Base-by-base conservation (phyloP, 2,797 vertebrate species). In the Lepidocolaptes lacrymiger region DNA sequence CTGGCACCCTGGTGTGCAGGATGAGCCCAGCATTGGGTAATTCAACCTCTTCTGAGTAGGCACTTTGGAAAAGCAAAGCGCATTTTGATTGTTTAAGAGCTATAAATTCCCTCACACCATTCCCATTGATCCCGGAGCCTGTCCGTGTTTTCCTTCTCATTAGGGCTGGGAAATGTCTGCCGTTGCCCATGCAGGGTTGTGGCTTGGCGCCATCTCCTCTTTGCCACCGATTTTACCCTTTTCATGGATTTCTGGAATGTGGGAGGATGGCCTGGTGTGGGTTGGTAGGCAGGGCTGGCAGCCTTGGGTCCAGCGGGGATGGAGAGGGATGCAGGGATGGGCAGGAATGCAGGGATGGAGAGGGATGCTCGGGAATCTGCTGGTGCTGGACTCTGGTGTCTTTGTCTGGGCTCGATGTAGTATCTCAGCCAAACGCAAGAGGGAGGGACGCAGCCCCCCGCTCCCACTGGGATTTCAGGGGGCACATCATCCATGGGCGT, bases 321-420 rank as follows among this genome's bases (percentile, higher is more conserved):
- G 23, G 63, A 0, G 11, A 6, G 58, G 52, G 71, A 18, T 10
- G 44, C 9, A 37, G 14, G 54, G 71, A 30, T 7, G 44, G 27
- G 59, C 26, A 9, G 48, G 4, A 48, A 15, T 13, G 36, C 37
- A 10, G 49, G 41, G 72, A 28, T 10, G 39, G 15, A 44, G 23
- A 13, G 51, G 5, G 58, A 14, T 27, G 52, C 55, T 55, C 5
- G 0, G 32, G 46, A 76, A 37, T 23, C 54, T 1, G 61, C 20
- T 9, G 76, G 69, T 52, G 82, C 88, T 43, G 92, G 63, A 63
- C 75, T 82, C 62, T 0, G 2, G 6, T 0, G 10, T 78, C 92
- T 96, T 96, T 97, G 95, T 95, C 91, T 80, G 61, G 44, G 46
- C 77, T 88, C 3, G 34, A 48, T 93, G 94, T 76, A 85, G 48